phyloP scores from a whole-genome alignment of 2,113 vertebrate species.

The Salvelinus sp. region DNA sequence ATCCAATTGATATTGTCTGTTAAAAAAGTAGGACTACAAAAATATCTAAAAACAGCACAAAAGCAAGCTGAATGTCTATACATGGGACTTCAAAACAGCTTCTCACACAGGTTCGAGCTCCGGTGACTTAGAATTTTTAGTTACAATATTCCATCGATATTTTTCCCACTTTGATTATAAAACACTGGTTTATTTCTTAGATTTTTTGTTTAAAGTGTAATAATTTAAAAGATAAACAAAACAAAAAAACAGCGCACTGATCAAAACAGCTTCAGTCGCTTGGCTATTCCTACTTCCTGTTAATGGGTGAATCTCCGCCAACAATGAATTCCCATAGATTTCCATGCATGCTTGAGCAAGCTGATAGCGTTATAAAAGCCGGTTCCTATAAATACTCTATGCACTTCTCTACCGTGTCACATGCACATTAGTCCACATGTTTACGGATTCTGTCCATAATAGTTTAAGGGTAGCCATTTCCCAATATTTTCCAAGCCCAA shows the following conservation, averaged over 20 bases:
- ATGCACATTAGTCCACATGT: constrained; percentile 2
- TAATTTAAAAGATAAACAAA: neutral
- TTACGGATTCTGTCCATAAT: neutral
- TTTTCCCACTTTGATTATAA: neutral
- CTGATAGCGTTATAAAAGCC: constrained; percentile 2
- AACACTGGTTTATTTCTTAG: neutral
- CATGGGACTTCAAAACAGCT: neutral
- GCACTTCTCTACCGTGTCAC: constrained; percentile 3
- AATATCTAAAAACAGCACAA: neutral
- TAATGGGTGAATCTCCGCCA: constrained; percentile 9
- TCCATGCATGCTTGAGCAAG: constrained; percentile 52
- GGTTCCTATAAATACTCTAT: constrained; percentile 45
- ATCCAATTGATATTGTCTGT: too few species aligned
- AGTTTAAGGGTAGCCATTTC: constrained; percentile 9
- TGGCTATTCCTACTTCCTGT: constrained; percentile 15
- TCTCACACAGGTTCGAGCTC: too few species aligned
- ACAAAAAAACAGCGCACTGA: neutral
- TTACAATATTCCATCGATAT: neutral
- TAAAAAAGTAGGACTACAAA: neutral
- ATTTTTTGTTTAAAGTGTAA: neutral
- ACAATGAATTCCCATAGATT: constrained; percentile 36
- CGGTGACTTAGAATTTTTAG: too few species aligned
- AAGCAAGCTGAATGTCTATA: neutral
- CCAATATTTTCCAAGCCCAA: constrained; percentile 22
- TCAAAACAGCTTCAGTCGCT: constrained; percentile 3